Base-by-base conservation (phyloP, 1,140 invertebrate species). In the Akabosia matsudoensis region DNA sequence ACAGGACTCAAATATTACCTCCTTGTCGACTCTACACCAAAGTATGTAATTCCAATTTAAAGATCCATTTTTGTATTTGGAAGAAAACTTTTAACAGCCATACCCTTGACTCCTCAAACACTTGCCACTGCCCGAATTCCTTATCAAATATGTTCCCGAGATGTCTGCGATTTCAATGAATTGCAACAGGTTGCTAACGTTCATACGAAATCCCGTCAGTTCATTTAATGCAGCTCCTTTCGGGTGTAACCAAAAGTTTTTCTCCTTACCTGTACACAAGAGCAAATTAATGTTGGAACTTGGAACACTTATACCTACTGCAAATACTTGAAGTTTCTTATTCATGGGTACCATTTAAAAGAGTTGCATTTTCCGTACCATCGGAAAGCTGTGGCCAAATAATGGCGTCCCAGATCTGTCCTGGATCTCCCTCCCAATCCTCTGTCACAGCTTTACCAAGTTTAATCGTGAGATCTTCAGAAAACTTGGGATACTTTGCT, bases 61-160 rank as follows among this genome's bases (percentile, higher is more conserved):
- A 45, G 18, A 18, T 7, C 7, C 18, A 45, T 45, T 7, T 45
- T 7, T 45, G 18, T 45, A 45, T 45, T 45, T 45, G 37, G 18
- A 45, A 10, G 37, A 7, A 45, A 7, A 45, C 18, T 10, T 45
- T 45, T 45, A 10, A 45, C 37, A 45, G 37, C 37, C 37, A 26
- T 72, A 72, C 70, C 70, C 70, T 28, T 72, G 70, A 45, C 37
- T 72, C 28, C 37, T 22, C 45, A 72, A 51, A 24, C 70, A 72
- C 28, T 45, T 34, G 24, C 37, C 37, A 72, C 45, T 72, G 13
- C 33, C 70, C 1, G 24, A 14, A 37, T 72, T 72, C 33, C 24
- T 34, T 37, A 72, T 72, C 14, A 51, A 14, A 34, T 45, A 72
- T 37, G 70, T 72, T 28, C 70, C 70, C 33, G 70, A 72, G 22